Evolutionary conservation across 2,888 invertebrate species (phyloP), one percentile per base, ranked within the genome.

Genomic region (Slavum lentiscoides): DNA sequence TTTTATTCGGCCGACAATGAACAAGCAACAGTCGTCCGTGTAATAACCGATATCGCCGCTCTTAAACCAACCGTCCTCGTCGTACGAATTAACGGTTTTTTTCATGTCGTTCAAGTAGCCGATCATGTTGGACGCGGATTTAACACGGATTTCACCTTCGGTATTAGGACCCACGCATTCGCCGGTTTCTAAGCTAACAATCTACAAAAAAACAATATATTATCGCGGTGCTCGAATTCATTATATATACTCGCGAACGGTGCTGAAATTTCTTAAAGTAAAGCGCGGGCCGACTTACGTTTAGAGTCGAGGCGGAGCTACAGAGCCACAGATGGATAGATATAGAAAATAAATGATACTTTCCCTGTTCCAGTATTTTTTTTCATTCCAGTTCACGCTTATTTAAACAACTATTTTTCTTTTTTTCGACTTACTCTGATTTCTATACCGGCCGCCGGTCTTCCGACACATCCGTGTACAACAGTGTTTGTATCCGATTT

Each of bases 41-140:
- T 67, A 75, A 9, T 75, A 67, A 6, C 75, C 75, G 4, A 75
- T 23, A 4, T 75, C 75, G 1, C 67, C 75, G 17, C 43, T 75
- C 15, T 43, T 67, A 5, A 59, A 75, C 75, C 75, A 75, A 23
- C 67, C 75, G 19, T 75, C 67, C 7, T 75, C 75, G 43, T 75
- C 75, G 58, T 75, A 75, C 23, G 75, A 58, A 43, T 59, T 30
- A 13, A 59, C n/a, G 6, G 75, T 75, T 43, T 58, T 58, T 23
- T 75, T 67, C 67, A 59, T 23, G 9, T 75, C 75, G 58, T 30
- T 8, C 11, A 23, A 23, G 13, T 75, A 75, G 1, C 67, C 66
- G 4, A 15, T 5, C 75, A 75, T 75, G 4, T 75, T 43, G 19
- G 75, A 75, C 43, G 59, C 67, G 0, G 75, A 75, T 30, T 75